Evolutionary conservation across 2,888 invertebrate genomes (phyloP).

Genomic region (Meteorus colon): DNA sequence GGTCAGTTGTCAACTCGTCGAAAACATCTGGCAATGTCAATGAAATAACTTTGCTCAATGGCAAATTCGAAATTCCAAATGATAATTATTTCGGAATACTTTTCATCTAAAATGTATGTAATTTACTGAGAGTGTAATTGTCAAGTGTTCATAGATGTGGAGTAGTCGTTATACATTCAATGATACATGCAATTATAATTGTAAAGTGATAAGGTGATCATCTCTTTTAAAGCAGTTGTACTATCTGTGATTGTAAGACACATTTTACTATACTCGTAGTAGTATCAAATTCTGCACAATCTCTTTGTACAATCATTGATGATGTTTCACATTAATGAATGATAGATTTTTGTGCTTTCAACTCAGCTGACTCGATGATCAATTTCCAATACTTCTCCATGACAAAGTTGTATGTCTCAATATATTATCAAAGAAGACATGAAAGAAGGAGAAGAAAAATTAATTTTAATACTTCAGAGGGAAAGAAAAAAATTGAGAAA

Average conservation of each 20-base stretch:
- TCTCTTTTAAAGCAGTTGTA: neutral
- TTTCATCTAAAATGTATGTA: constrained; percentile 18
- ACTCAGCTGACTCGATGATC: neutral
- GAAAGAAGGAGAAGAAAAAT: neutral
- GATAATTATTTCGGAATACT: neutral
- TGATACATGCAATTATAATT: neutral
- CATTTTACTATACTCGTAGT: neutral
- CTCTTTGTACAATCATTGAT: neutral
- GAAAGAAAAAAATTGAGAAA: neutral
- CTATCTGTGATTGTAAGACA: neutral
- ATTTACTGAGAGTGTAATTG: constrained; percentile 33
- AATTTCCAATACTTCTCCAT: neutral
- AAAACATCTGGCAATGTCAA: neutral
- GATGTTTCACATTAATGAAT: neutral
- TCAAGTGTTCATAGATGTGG: constrained; percentile 32
- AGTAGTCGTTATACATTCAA: constrained; percentile 34
- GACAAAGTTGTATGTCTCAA: neutral
- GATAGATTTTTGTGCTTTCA: neutral
- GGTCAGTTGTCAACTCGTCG: neutral
- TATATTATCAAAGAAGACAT: neutral
- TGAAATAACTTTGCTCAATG: neutral
- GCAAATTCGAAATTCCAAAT: neutral
- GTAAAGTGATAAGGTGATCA: neutral
- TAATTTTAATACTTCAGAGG: neutral
- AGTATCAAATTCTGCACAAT: neutral